Base-by-base conservation (phyloP, 2,113 vertebrate genomes). In the Mobula hypostoma region DNA sequence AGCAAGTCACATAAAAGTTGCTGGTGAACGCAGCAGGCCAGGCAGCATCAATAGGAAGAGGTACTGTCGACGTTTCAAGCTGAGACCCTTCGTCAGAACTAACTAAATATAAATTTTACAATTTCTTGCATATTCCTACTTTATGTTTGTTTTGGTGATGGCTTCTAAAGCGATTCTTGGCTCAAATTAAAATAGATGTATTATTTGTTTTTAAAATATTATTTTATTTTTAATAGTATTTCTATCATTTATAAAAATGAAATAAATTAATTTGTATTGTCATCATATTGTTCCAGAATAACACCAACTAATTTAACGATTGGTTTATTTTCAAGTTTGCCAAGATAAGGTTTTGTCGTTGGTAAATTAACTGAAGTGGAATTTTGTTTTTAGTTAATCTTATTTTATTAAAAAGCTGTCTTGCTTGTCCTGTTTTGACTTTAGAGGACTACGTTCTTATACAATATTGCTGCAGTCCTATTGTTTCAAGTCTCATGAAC, bases 401-500 rank as follows among this genome's bases (percentile, higher is more conserved):
- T 90, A 24, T 15, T 61, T 32, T n/a, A 66, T 90, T 27, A 17
- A 61, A 90, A n/a, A 66, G 58, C 29, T 1, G 29, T 68, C 14
- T 15, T n/a, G 2, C 12, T 88, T 66, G 61, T 88, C 29, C 63
- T n/a, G 85, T 61, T 90, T 66, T 66, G 29, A 90, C 61, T 66
- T 90, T 9, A 21, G 61, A 2, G 85, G 61, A 90, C 17, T 66
- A 21, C 4, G 2, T 74, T 24, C 2, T 74, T 66, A 32, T 15
- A 29, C 63, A 29, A 66, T 14, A 66, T 90, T 66, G 63, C 63
- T 63, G 7, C 85, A 74, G 29, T 91, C 1, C 24, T 74, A 24
- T 48, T 29, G 36, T 74, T 56, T 72, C 70, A 93, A 93, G 91
- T 40, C 91, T 93, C 91, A 93, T 74, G 91, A 93, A 74, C 91